Percentiles rank a stretch among this genome's conserved stretches.
Conservation (phyloP, 2,797 vertebrate genomes). For the Pipistrellus kuhlii region DNA sequence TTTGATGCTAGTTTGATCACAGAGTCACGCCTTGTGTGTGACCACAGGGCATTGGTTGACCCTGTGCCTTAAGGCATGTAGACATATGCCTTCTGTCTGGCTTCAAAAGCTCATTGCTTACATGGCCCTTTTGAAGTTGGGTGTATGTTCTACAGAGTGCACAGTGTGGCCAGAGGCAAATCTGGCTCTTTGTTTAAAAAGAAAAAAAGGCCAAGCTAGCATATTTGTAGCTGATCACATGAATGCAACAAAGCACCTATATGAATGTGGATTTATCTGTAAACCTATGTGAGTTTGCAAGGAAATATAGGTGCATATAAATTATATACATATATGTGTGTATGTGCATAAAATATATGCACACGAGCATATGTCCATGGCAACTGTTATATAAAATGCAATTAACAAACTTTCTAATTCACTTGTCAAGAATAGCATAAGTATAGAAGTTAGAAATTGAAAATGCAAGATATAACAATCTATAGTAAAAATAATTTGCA, state of each 20-base stretch:
- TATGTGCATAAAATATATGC: background rate
- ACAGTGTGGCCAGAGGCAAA: slow-evolving; percentile 78
- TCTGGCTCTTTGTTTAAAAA: slow-evolving; percentile 76
- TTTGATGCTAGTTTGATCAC: slow-evolving; percentile 66
- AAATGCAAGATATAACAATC: slow-evolving; percentile 46
- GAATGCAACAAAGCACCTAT: slow-evolving; percentile 47
- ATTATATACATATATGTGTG: background rate
- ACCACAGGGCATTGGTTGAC: slow-evolving; percentile 72
- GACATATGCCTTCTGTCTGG: slow-evolving; percentile 71
- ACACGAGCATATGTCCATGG: background rate
- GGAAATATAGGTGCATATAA: background rate
- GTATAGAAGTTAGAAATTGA: slow-evolving; percentile 12
- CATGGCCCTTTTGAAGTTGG: slow-evolving; percentile 78
- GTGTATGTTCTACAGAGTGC: slow-evolving; percentile 68
- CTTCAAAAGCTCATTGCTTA: slow-evolving; percentile 78
- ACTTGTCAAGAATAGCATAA: background rate
- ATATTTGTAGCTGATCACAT: slow-evolving; percentile 64
- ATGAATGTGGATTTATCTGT: slow-evolving; percentile 8
- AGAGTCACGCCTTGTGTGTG: slow-evolving; percentile 61
- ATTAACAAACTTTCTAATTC: background rate
- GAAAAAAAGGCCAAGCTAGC: slow-evolving; percentile 60
- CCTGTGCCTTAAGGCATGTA: slow-evolving; percentile 76
- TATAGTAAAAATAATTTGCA: background rate
- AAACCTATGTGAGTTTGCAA: background rate
- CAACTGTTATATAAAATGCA: background rate